Base-by-base conservation (phyloP, 1,140 invertebrate species). In the Coenobita brevimanus region DNA sequence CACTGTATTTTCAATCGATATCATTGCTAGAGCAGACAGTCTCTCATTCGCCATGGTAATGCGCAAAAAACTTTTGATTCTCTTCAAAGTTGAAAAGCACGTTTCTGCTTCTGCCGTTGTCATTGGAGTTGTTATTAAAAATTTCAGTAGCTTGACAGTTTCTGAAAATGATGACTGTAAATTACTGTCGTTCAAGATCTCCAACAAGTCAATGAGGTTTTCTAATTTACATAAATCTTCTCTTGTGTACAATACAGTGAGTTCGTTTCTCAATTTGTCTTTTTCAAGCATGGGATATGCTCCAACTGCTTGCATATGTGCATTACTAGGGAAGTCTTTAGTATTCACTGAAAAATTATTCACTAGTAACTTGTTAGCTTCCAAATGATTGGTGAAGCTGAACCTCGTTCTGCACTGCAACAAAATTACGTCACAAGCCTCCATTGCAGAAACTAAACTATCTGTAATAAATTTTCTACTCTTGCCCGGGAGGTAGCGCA, bases 181-280 rank as follows among this genome's bases (percentile, higher is more conserved):
- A 75, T 71, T 30, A 71, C 71, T 85, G 17, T 85, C 46, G 27
- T 13, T 86, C 6, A 89, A 78, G 27, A 89, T 43, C n/a, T 86
- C 50, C 17, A 81, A 27, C 17, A 89, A 27, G 15, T 86, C 30
- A 54, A 38, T 75, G 43, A 89, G 62, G 43, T 30, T 85, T 81
- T 62, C 3, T 75, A 30, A 87, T 43, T 60, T 71, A 38, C 43
- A 76, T 36, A 89, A 60, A 87, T 89, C 83, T 78, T 69, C 21
- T 79, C 89, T 89, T 21, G 60, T 60, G 69, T 82, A 82, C n/a
- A 89, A 62, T 8, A 89, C 84, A 0, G n/a, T 75, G 33, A 87
- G 89, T 86, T 89, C 89, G 80, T 75, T 87, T 89, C 67, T 82
- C 38, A 87, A 80, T 73, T 86, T 89, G 0, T 86, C 62, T 89